Evolutionary conservation across 2,888 invertebrate species (phyloP).

Genomic region (Pinctada fucata): DNA sequence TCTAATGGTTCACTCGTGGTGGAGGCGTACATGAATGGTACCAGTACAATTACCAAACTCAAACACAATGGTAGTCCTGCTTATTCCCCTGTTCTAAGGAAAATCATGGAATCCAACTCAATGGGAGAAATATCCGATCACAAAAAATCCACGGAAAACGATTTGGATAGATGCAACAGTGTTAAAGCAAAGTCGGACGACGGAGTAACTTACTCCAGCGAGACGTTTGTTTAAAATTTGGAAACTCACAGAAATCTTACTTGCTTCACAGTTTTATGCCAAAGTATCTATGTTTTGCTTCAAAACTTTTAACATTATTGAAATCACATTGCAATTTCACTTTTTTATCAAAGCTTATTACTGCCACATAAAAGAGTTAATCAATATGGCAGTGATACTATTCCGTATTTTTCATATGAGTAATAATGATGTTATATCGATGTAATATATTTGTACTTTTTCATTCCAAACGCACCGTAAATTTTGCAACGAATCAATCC

Average conservation of each 20-base stretch:
- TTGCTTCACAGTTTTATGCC: too few relatives aligned
- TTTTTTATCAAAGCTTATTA: too few relatives aligned
- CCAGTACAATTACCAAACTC: constrained; percentile 42
- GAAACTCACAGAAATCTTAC: neutral
- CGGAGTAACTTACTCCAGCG: constrained; percentile 62
- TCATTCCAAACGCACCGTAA: too few relatives aligned
- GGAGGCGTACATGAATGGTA: constrained; percentile 60
- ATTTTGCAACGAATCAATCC: too few relatives aligned
- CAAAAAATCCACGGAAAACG: constrained; percentile 53
- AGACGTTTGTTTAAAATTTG: constrained; percentile 28
- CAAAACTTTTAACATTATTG: too few relatives aligned
- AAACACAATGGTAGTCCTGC: constrained; percentile 29
- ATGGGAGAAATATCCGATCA: constrained; percentile 56
- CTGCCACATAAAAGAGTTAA: too few relatives aligned
- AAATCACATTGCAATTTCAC: too few relatives aligned
- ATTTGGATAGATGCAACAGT: constrained; percentile 51
- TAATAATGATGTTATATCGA: too few relatives aligned
- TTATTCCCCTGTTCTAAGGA: constrained; percentile 32
- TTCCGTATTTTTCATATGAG: too few relatives aligned
- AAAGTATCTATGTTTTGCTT: too few relatives aligned
- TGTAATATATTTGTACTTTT: too few relatives aligned
- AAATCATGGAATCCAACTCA: constrained; percentile 54
- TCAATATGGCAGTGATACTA: too few relatives aligned
- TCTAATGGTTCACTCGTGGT: constrained; percentile 56
- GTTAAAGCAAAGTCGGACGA: constrained; percentile 66